Conservation (phyloP, 2,888 invertebrate genomes). For the Drosophila koepferae region DNA sequence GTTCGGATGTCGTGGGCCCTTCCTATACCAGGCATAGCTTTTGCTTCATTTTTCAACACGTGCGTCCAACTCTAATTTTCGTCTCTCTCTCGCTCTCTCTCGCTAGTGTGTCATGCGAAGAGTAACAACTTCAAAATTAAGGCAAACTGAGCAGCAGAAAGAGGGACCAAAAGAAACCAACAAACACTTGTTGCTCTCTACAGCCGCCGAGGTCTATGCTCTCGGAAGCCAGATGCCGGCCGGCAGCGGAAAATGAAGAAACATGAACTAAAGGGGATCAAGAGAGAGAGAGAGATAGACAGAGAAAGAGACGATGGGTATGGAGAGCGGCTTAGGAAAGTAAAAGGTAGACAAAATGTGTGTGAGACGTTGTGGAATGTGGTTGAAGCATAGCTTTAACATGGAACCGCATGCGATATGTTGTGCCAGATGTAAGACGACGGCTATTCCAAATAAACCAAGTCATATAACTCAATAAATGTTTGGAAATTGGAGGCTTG, state of each 20-base stretch:
- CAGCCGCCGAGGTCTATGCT: conserved; percentile 29
- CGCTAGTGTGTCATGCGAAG: conserved; percentile 18
- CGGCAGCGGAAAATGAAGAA: conserved; percentile 62
- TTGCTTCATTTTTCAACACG: conserved; percentile 10
- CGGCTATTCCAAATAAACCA: conserved; percentile 27
- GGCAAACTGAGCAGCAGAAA: conserved; percentile 18
- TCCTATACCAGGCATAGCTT: not conserved
- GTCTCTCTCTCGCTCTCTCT: conserved; percentile 10
- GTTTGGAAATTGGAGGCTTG: conserved; percentile 12
- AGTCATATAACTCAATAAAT: conserved; percentile 11
- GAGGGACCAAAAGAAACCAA: conserved; percentile 30
- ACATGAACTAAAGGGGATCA: conserved; percentile 26
- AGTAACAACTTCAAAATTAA: conserved; percentile 30
- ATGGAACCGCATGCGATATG: conserved; percentile 4
- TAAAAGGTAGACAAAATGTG: conserved; percentile 40
- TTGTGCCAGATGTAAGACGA: not conserved
- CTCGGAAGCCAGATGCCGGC: conserved; percentile 61
- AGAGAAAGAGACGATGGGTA: not conserved
- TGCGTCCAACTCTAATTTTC: conserved; percentile 3
- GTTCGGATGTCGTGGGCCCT: conserved; percentile 15
- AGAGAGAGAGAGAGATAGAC: not conserved
- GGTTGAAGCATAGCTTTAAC: conserved; percentile 6
- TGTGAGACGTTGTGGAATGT: conserved; percentile 22
- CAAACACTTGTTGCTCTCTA: conserved; percentile 57
- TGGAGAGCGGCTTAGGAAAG: conserved; percentile 41